Base-by-base conservation (phyloP, 2,888 invertebrate species). In the Anodontia alba region DNA sequence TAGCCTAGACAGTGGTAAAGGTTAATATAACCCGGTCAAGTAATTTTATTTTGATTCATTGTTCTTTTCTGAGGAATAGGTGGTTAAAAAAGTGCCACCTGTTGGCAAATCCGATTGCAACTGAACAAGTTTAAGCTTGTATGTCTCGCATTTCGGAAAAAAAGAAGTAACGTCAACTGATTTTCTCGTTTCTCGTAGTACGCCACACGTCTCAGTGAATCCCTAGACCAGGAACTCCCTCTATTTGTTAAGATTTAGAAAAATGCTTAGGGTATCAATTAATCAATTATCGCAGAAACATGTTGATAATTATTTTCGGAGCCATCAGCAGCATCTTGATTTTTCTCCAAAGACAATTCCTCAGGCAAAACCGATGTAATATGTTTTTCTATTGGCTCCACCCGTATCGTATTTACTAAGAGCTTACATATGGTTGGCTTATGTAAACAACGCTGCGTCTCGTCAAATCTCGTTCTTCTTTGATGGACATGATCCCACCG, bases 341-440 rank as follows among this genome's bases (percentile, higher is more conserved):
- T 62, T 29, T 7, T 66, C 51, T 43, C 71, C 31, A 17, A 42
- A 79, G 75, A 79, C 72, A 71, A 57, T 71, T 72, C 75, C 71
- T 75, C 66, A 38, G 68, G 54, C 42, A 73, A 54, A 46, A 73
- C 51, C 57, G 51, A 46, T 38, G 69, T 43, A 38, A 69, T 70
- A 69, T 76, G 70, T 76, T 80, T 76, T 73, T 49, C 54, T 67
- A 66, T 73, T 36, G 62, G 62, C 62, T 62, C 31, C 62, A 62
- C 62, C 62, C 62, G 31, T 31, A 62, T 62, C 62, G 29, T 8
- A 33, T 62, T 62, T 33, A 29, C 17, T 20, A 20, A 62, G 33
- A 62, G 31, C 62, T 33, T 17, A 29, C 67, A 49, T 66, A 33
- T 42, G 43, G 66, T 54, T 31, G 66, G 66, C 43, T 62, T 67